phyloP scores from a whole-genome alignment of 2,113 vertebrate species.

The Antechinus stuartii region DNA sequence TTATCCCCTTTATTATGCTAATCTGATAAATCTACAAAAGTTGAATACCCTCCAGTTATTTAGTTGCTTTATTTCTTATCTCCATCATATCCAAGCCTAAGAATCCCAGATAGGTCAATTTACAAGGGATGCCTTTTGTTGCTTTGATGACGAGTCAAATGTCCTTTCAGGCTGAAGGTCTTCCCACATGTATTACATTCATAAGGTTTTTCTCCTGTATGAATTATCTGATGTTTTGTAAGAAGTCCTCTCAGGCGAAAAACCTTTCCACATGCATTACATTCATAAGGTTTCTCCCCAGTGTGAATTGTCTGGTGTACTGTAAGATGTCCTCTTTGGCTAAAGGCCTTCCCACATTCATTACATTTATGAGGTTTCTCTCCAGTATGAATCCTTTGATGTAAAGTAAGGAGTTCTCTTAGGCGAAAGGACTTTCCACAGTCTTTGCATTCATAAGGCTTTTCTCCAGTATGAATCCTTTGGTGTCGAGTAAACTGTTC shows the following conservation, averaged over 20 bases:
- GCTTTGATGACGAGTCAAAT: background rate
- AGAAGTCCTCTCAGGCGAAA: background rate
- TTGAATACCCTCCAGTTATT: background rate
- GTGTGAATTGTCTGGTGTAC: slow-evolving; percentile 54
- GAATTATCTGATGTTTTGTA: slow-evolving; percentile 40
- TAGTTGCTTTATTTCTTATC: background rate
- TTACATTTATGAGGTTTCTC: slow-evolving; percentile 36
- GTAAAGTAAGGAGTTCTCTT: slow-evolving; percentile 25
- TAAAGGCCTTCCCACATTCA: slow-evolving; percentile 41
- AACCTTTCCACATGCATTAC: background rate
- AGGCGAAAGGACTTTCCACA: background rate
- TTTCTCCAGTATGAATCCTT: slow-evolving; percentile 58
- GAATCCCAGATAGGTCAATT: background rate
- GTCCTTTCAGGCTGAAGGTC: background rate
- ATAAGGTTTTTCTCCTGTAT: slow-evolving; percentile 3
- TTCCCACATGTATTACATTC: background rate
- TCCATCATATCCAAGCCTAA: background rate
- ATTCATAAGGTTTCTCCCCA: slow-evolving; percentile 37
- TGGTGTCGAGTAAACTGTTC: slow-evolving; percentile 37
- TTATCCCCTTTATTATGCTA: background rate
- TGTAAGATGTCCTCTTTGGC: slow-evolving; percentile 24
- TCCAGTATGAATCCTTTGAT: slow-evolving; percentile 39
- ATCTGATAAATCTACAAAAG: background rate
- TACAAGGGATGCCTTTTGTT: background rate
- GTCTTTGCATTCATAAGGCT: slow-evolving; percentile 23